Evolutionary conservation across 2,113 vertebrate species (phyloP).

Genomic region (Apeltes quadracus): DNA sequence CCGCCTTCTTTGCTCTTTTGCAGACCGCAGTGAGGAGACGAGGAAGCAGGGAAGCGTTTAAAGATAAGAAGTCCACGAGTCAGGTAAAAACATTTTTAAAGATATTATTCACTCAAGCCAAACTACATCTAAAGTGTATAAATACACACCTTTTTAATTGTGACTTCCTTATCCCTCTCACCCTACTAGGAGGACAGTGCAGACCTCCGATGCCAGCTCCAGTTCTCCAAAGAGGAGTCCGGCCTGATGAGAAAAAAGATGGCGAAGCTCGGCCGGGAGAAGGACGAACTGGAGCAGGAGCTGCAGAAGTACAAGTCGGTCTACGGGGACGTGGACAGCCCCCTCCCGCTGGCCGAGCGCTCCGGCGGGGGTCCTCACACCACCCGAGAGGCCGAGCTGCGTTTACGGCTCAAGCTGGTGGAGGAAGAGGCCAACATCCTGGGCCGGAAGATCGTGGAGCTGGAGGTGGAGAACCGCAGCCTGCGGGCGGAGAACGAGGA

Average conservation of each 20-base stretch:
- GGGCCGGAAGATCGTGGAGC: constrained; percentile 95
- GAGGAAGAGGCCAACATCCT: constrained; percentile 98
- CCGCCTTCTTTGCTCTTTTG: constrained; percentile 55
- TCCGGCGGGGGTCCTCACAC: constrained; percentile 92
- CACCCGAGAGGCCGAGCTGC: constrained; percentile 93
- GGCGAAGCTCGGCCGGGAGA: constrained; percentile 94
- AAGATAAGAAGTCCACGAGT: constrained; percentile 90
- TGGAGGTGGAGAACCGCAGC: constrained; percentile 97
- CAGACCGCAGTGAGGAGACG: constrained; percentile 93
- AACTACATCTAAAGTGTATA: background rate
- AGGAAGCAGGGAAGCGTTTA: constrained; percentile 91
- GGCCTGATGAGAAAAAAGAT: constrained; percentile 96
- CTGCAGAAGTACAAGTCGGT: constrained; percentile 95
- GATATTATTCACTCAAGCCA: background rate
- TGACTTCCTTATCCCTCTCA: background rate
- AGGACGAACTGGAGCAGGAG: constrained; percentile 94
- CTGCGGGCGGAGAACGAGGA: constrained; percentile 96
- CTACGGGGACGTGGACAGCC: constrained; percentile 95
- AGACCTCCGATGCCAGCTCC: constrained; percentile 96
- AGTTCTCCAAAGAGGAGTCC: constrained; percentile 97
- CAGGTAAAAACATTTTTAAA: constrained; percentile 81
- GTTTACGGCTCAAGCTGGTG: constrained; percentile 93
- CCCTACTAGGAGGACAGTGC: constrained; percentile 91
- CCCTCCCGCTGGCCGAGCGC: constrained; percentile 85
- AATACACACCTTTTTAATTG: background rate